Conservation (phyloP, 2,888 invertebrate species). For the Listrodromus nycthemerus region DNA sequence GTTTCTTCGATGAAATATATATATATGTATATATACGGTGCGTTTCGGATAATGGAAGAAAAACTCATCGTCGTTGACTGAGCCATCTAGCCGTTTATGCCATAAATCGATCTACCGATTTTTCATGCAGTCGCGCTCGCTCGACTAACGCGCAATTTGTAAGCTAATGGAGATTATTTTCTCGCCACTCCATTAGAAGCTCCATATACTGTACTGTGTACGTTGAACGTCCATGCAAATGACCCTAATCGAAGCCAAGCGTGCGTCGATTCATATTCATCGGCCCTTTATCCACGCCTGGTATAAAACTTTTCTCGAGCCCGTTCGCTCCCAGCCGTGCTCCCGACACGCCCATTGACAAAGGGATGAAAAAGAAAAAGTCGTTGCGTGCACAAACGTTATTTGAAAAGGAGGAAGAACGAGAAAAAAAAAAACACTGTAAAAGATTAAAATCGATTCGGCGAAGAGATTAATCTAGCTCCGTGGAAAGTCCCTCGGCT, state of each 20-base stretch:
- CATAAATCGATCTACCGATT: constrained; percentile 51
- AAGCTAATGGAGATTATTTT: constrained; percentile 57
- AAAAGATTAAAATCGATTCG: constrained; percentile 32
- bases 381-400: constrained; percentile 14
- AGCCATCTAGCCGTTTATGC: constrained; percentile 11
- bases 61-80: not conserved
- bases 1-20: constrained; percentile 18
- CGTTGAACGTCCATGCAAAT: constrained; percentile 70
- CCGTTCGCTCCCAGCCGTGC: not conserved
- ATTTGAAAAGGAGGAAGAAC: constrained; percentile 16
- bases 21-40: constrained; percentile 14
- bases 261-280: constrained; percentile 73
- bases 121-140: constrained; percentile 30
- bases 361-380: constrained; percentile 34
- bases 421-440: not conserved
- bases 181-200: constrained; percentile 32
- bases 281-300: constrained; percentile 65
- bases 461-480: not conserved
- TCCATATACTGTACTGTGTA: constrained; percentile 14
- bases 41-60: constrained; percentile 27
- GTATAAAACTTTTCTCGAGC: constrained; percentile 61
- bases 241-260: constrained; percentile 70
- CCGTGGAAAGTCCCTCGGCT: not conserved
- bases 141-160: constrained; percentile 56
- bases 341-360: constrained; percentile 13